A percentile compares a stretch with the other conserved stretches of the same genome.
These are phyloP conservation scores for Philaethria dido DNA, from an alignment of 2,888 invertebrate species.

Conservation along the genomic window DNA sequence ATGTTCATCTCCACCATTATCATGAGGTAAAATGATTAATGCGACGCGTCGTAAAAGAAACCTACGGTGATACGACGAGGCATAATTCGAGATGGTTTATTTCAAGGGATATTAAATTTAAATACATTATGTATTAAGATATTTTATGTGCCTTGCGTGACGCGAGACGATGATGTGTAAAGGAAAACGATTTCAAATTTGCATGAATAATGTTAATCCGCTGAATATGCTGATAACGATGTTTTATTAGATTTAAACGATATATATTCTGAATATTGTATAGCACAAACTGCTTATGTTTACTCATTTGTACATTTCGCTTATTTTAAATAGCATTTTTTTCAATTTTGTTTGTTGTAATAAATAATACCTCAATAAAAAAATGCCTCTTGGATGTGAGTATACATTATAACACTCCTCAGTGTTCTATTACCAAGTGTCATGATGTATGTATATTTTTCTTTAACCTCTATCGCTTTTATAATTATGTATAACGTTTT, in stretches of 20 bases:
- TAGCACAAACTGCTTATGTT: too few relatives aligned
- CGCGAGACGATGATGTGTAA: neutral
- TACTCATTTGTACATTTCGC: too few relatives aligned
- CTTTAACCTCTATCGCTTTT: too few relatives aligned
- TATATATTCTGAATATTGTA: neutral
- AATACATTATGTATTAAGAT: slow-evolving; percentile 5
- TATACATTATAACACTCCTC: too few relatives aligned
- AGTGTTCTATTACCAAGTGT: too few relatives aligned
- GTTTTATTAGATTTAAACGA: neutral
- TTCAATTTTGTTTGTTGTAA: too few relatives aligned
- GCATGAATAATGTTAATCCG: slow-evolving; percentile 1
- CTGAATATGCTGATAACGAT: neutral
- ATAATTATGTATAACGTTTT: too few relatives aligned
- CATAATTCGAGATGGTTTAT: slow-evolving; percentile 13
- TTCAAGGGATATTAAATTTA: slow-evolving; percentile 21
- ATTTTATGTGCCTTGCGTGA: slow-evolving; percentile 5
- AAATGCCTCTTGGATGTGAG: too few relatives aligned
- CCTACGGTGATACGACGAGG: slow-evolving; percentile 19
- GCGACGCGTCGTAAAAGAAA: slow-evolving; percentile 23
- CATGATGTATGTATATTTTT: too few relatives aligned
- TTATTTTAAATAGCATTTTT: too few relatives aligned
- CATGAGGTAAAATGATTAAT: slow-evolving; percentile 33
- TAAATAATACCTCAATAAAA: too few relatives aligned
- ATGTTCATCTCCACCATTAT: slow-evolving; percentile 26
- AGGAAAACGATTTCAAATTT: slow-evolving; percentile 9